Evolutionary conservation across 2,888 invertebrate genomes (phyloP).

Genomic region (Teleogryllus oceanicus): DNA sequence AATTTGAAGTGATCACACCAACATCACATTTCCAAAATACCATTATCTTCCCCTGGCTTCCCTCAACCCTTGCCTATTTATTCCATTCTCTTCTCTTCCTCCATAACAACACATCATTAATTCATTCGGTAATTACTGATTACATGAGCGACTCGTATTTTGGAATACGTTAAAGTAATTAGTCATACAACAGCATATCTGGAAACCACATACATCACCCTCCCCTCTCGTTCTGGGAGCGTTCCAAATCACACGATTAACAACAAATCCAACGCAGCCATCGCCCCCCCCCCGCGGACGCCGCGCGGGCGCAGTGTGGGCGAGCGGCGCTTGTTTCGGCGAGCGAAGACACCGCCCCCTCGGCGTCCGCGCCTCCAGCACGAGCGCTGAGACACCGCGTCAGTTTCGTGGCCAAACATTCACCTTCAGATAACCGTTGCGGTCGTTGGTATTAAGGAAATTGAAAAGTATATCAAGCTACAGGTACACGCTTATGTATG

Average conservation of each 20-base stretch:
- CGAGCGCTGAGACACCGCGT: no score
- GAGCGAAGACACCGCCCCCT: no score
- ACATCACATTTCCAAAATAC: neutral
- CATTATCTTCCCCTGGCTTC: neutral
- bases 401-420: no score
- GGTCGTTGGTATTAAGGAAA: no score
- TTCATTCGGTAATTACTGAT: conserved; percentile 18
- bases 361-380: no score
- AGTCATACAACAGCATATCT: conserved; percentile 1
- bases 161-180: conserved; percentile 18
- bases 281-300: neutral
- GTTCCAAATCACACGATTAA: conserved; percentile 18
- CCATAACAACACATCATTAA: conserved; percentile 10
- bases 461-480: no score
- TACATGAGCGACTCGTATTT: neutral
- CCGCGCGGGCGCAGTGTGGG: no score
- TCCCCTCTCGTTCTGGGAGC: neutral
- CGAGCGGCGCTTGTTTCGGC: no score
- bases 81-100: neutral
- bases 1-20: conserved; percentile 3
- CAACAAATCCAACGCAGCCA: conserved; percentile 8
- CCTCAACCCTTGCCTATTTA: neutral
- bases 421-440: no score
- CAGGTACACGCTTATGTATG: no score
- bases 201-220: conserved; percentile 7